Base-by-base conservation (phyloP, 2,797 vertebrate species). In the Rhinogobio ventralis region DNA sequence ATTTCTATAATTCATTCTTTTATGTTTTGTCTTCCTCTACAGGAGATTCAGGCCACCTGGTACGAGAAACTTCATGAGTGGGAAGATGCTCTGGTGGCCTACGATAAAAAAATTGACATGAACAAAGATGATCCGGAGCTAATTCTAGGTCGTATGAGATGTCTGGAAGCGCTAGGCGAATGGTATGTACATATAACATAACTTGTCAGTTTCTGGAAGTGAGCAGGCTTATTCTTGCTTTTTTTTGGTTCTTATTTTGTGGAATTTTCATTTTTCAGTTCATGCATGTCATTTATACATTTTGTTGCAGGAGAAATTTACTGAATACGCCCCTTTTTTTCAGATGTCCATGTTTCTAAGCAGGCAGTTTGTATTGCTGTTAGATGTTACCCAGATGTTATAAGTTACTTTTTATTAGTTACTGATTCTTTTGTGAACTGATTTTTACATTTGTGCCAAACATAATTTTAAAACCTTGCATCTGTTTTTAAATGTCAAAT, bases 41-140 rank as follows among this genome's bases (percentile, higher is more conserved):
- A 99, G 98, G 98, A 99, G 95, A 99, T 99, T 93, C 98, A 99
- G 91, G 98, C 98, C 83, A 99, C 98, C 51, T 99, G 98, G 98
- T 99, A 99, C 46, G 98, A 99, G 94, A 99, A 99, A 79, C 95
- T 99, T 1, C 98, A 99, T 0, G 98, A 99, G 87, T 99, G 98
- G 98, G 98, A 99, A 87, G 98, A 99, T 85, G 98, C 98, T 9
- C 92, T 99, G 60, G 96, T 97, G 15, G 96, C 98, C 39, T 99
- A 99, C 1, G 98, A 99, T 90, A 99, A 99, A 93, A 99, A 99
- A 91, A 97, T 99, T 57, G 98, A 99, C 93, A 96, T 97, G 90
- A 98, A 98, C 94, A 99, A 98, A 93, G 98, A 98, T 15, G 98
- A 99, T 83, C 97, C 98, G 0, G 98, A 99, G 93, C 95, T 99